Conservation (phyloP, 2,888 invertebrate genomes). For the Stramonita haemastoma region DNA sequence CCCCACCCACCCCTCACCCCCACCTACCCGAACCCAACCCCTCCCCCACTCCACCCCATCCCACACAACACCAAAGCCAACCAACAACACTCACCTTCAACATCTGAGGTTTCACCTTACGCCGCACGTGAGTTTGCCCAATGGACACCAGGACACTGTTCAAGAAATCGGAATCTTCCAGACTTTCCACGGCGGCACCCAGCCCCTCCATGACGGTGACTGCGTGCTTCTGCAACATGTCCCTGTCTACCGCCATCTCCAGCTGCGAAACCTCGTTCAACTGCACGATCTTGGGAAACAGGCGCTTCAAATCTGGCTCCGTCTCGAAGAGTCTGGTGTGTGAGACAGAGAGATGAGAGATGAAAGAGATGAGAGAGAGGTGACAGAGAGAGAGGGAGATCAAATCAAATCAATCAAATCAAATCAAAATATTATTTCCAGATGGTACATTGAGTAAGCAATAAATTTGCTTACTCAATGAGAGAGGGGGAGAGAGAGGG, state of each 20-base stretch:
- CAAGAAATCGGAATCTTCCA: conserved; percentile 72
- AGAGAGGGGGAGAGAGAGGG: background rate
- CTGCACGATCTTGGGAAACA: conserved; percentile 42
- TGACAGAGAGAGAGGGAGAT: background rate
- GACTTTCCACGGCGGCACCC: conserved; percentile 74
- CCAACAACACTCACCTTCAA: conserved; percentile 55
- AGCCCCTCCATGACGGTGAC: conserved; percentile 73
- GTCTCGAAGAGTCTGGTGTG: conserved; percentile 23
- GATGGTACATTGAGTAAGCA: no score
- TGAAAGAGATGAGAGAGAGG: background rate
- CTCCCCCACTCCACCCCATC: background rate
- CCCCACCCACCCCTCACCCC: background rate
- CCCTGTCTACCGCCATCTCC: conserved; percentile 69
- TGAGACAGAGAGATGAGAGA: background rate
- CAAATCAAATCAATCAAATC: background rate
- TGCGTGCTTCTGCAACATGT: conserved; percentile 71
- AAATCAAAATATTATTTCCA: no score
- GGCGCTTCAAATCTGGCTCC: background rate
- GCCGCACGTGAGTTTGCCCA: conserved; percentile 71
- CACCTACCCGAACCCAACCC: background rate
- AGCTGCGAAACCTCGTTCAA: conserved; percentile 69
- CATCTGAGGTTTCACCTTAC: conserved; percentile 70
- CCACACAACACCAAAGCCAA: background rate
- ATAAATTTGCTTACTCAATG: no score
- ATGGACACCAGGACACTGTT: conserved; percentile 70